Base-by-base conservation (phyloP, 2,113 vertebrate species). In the Acrocephalus kingi region DNA sequence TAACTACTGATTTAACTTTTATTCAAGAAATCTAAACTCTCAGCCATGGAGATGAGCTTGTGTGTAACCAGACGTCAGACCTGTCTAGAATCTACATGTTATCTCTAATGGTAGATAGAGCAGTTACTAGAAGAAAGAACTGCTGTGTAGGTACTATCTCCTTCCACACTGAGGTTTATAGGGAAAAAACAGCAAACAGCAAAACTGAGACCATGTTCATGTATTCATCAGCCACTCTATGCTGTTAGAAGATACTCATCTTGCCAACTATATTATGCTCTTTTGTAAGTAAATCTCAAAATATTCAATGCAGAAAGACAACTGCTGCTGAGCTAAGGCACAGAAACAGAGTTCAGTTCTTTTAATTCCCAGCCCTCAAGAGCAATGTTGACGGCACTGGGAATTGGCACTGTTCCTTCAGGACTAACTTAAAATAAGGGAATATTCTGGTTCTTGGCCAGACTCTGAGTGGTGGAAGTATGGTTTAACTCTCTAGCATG, bases 341-440 rank as follows among this genome's bases (percentile, higher is more conserved):
- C 13, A 46, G 58, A 27, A 92, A 54, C 15, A 54, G 78, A 89
- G 59, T 35, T 45, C 61, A 28, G n/a, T 41, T 43, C 55, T 62
- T 77, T 88, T 14, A 31, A 90, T 63, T 72, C 89, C 58, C 46
- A 39, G 20, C 30, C 41, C 87, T 77, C 90, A 51, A 84, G 24
- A 87, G 45, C 4, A 7, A 84, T 55, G 46, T 55, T 52, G 58
- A 96, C 92, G 45, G 58, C 56, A 75, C 39, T 52, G 49, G 76
- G 68, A 94, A 93, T 13, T 89, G n/a, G 49, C 83, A 94, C 64
- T 58, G 69, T 64, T 96, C 90, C 90, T 94, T 75, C 82, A 92
- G 61, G 61, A 72, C 49, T 67, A 52, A 35, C 61, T 96, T 93
- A 96, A 96, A 93, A 88, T 72, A 90, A 90, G 73, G 37, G 52